phyloP scores from a whole-genome alignment of 2,888 invertebrate species.

The Graphium colonna region DNA sequence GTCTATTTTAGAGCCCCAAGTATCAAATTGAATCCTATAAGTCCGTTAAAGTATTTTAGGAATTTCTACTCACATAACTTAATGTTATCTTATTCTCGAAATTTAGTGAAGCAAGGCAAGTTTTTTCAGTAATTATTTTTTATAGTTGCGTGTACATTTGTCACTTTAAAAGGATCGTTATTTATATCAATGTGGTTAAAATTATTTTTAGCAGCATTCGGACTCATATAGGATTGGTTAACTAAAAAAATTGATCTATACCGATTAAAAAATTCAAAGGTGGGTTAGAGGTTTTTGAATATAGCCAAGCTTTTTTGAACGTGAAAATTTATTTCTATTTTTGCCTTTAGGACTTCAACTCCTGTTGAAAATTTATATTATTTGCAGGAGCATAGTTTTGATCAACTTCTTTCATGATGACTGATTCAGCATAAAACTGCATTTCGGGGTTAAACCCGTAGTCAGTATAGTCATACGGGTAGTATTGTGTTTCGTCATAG shows the following conservation, averaged over 20 bases:
- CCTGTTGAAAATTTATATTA: neutral
- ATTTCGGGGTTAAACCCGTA: too few relatives aligned
- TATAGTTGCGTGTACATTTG: too few relatives aligned
- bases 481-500: neutral
- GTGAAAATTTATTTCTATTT: too few relatives aligned
- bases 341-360: neutral
- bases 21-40: slow-evolving; percentile 2
- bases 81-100: neutral
- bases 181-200: neutral
- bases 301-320: neutral
- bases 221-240: neutral
- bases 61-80: neutral
- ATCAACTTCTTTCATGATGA: too few relatives aligned
- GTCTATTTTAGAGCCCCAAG: slow-evolving; percentile 10
- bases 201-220: neutral
- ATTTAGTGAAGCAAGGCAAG: neutral
- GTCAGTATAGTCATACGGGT: neutral
- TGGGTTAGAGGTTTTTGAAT: neutral
- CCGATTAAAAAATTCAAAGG: neutral
- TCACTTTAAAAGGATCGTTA: too few relatives aligned
- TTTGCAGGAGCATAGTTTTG: neutral
- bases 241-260: neutral
- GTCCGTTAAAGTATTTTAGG: neutral
- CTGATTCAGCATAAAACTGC: too few relatives aligned
- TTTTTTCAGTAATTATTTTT: neutral